A percentile compares a stretch with the other conserved stretches of the same genome.
phyloP scores from a whole-genome alignment of 2,113 vertebrate genomes.

The Rhynchopsitta pachyrhyncha region DNA sequence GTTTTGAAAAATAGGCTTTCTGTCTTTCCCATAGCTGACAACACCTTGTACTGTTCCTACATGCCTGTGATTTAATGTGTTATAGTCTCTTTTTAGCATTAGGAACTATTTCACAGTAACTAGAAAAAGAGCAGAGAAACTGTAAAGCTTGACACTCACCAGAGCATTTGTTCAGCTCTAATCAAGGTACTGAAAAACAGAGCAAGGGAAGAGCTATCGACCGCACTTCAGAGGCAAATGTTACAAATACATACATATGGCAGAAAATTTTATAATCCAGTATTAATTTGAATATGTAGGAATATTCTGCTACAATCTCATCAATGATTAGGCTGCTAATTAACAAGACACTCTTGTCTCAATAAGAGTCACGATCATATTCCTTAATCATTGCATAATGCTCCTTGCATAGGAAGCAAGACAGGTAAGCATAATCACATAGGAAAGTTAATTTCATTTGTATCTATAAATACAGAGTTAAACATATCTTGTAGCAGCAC shows the following conservation, averaged over 20 bases:
- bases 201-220: background rate
- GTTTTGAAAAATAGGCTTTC: background rate
- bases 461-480: background rate
- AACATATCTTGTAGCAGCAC: background rate
- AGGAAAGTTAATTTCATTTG: background rate
- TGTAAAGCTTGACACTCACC: accelerated
- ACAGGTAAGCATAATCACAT: background rate
- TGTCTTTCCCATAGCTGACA: background rate
- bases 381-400: background rate
- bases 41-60: background rate
- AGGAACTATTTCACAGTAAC: background rate
- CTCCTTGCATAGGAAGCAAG: background rate
- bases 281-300: background rate
- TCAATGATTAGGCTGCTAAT: background rate
- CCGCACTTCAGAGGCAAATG: background rate
- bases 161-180: background rate
- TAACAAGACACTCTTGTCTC: background rate
- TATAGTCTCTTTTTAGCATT: background rate
- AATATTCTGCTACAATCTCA: background rate
- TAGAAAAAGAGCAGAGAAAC: background rate
- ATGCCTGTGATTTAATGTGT: background rate
- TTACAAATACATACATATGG: background rate
- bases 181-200: background rate
- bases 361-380: background rate
- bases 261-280: background rate